These are phyloP conservation scores for Drosophila cognata DNA, from an alignment of 2,888 invertebrate genomes.

Conservation along the genomic window DNA sequence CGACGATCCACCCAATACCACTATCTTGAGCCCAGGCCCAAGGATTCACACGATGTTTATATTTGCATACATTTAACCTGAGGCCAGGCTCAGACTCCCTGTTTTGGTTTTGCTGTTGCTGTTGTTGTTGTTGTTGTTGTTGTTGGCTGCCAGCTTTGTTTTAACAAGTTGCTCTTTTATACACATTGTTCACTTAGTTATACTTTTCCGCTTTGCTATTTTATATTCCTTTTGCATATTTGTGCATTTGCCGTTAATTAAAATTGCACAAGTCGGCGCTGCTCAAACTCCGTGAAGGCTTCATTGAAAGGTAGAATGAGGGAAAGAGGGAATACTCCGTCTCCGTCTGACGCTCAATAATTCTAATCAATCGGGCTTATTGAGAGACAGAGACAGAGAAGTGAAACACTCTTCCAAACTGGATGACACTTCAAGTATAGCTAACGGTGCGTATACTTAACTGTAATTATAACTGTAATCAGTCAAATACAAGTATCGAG, in stretches of 20 bases:
- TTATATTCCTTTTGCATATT: constrained; percentile 49
- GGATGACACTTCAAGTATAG: fast-evolving
- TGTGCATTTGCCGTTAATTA: constrained; percentile 68
- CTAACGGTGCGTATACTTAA: constrained; percentile 1
- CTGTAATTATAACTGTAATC: background rate
- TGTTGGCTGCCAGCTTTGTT: constrained; percentile 60
- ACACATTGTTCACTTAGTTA: constrained; percentile 41
- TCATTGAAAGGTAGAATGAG: background rate
- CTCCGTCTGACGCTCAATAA: background rate
- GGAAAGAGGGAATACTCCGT: background rate
- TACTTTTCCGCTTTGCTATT: constrained; percentile 24
- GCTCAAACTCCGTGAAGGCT: background rate
- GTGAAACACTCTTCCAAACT: background rate
- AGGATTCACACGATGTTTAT: constrained; percentile 73
- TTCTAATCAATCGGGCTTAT: background rate
- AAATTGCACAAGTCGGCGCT: constrained; percentile 58
- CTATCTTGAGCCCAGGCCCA: constrained; percentile 8
- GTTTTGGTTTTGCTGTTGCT: constrained; percentile 4
- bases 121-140: constrained; percentile 32
- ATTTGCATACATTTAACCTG: constrained; percentile 77
- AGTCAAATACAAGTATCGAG: background rate
- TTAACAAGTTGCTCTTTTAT: constrained; percentile 62
- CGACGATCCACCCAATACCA: constrained; percentile 1
- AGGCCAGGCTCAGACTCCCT: constrained; percentile 56
- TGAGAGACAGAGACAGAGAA: background rate